Percentiles rank a stretch among this genome's conserved stretches.
Conservation (phyloP, 2,888 invertebrate species). For the Norana najaformis region DNA sequence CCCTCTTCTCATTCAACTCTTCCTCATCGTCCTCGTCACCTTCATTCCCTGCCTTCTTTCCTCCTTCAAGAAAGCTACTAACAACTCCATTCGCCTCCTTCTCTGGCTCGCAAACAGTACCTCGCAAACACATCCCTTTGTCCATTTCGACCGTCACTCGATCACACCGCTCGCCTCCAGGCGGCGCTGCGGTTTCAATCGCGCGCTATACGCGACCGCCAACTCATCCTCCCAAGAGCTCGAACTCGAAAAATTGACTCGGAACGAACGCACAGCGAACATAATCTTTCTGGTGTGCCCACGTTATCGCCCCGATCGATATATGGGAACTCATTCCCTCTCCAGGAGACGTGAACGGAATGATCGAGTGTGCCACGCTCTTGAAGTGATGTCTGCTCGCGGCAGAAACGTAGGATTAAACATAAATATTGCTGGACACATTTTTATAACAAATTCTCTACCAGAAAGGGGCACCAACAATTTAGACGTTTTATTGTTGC, state of each 20-base stretch:
- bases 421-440: background rate
- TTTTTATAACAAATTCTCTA: background rate
- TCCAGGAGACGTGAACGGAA: background rate
- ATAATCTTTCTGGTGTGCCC: constrained; percentile 4
- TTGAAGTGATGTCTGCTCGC: background rate
- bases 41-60: background rate
- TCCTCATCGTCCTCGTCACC: background rate
- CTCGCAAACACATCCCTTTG: background rate
- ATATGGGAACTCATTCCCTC: background rate
- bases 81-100: background rate
- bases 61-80: background rate
- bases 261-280: background rate
- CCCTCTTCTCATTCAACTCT: no score
- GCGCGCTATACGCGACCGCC: background rate
- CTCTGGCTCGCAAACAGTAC: background rate
- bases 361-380: background rate
- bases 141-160: constrained; percentile 6
- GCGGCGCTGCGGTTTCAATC: constrained; percentile 7
- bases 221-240: background rate
- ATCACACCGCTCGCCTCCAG: constrained; percentile 6
- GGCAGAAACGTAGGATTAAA: background rate
- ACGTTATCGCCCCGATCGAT: background rate
- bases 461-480: background rate
- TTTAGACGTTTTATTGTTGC: background rate
- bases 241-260: background rate